Evolutionary conservation across 2,113 vertebrate species (phyloP).

Genomic region (Caracal caracal): DNA sequence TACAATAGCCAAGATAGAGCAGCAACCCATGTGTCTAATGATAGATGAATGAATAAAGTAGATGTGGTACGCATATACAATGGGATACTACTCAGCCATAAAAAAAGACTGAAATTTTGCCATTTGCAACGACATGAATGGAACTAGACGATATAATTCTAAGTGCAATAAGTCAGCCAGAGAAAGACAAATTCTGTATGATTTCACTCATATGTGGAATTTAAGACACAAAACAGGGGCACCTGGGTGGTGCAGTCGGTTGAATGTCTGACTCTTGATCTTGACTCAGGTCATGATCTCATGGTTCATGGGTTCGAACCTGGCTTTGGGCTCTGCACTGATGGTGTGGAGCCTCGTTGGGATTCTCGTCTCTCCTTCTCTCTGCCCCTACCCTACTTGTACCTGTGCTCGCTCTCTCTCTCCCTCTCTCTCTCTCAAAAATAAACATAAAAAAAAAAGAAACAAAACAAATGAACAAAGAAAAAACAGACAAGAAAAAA

Average conservation of each 20-base stretch:
- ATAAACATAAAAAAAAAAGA: neutral
- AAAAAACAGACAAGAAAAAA: neutral
- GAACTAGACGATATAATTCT: neutral
- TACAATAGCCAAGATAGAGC: neutral
- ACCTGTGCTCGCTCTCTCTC: no score
- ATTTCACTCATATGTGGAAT: neutral
- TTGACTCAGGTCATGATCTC: no score
- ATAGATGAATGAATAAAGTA: neutral
- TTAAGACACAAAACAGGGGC: neutral
- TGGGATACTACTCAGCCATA: neutral
- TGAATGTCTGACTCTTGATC: no score
- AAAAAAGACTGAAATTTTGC: neutral
- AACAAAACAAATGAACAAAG: neutral
- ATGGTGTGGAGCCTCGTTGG: no score
- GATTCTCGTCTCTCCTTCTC: no score
- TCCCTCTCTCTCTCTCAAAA: no score
- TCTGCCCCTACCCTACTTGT: no score
- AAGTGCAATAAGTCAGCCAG: neutral
- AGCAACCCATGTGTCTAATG: neutral
- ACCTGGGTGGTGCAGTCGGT: no score
- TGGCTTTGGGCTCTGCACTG: no score
- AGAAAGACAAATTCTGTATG: neutral
- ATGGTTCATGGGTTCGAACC: no score
- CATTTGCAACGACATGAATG: neutral
- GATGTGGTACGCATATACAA: neutral